A percentile compares a stretch with the other conserved stretches of the same genome.
These are phyloP conservation scores for Ecliptopera silaceata DNA, from an alignment of 2,888 invertebrate species.

Conservation along the genomic window DNA sequence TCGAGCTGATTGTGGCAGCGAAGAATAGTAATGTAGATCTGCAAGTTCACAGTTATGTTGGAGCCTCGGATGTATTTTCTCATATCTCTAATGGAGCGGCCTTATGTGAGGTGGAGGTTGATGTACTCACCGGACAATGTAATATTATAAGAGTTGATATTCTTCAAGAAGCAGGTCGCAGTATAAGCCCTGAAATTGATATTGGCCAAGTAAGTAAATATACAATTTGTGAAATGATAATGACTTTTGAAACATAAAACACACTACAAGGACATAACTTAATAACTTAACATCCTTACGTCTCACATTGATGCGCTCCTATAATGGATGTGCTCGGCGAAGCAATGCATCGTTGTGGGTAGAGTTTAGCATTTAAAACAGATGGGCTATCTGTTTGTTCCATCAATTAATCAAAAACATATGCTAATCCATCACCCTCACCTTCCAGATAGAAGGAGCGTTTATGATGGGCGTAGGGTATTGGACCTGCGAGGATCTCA, in stretches of 20 bases:
- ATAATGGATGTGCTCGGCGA: no score
- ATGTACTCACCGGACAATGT: slow-evolving; percentile 87
- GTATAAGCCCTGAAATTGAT: slow-evolving; percentile 85
- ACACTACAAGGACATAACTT: no score
- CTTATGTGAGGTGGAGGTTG: slow-evolving; percentile 86
- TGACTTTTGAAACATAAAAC: no score
- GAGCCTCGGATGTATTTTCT: slow-evolving; percentile 39
- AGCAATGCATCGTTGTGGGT: no score
- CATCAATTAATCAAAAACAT: no score
- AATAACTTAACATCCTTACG: no score
- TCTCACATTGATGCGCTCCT: no score
- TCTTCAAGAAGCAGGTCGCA: slow-evolving; percentile 85
- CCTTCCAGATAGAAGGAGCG: slow-evolving; percentile 85
- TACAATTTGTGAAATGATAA: no score
- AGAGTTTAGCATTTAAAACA: no score
- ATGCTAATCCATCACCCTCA: slow-evolving; percentile 23
- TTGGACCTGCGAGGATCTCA: slow-evolving; percentile 87
- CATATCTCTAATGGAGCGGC: slow-evolving; percentile 78
- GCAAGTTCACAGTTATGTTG: slow-evolving; percentile 50
- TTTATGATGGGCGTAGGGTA: slow-evolving; percentile 90
- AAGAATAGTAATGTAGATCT: slow-evolving; percentile 52
- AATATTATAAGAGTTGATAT: slow-evolving; percentile 84
- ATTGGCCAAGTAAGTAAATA: slow-evolving; percentile 84
- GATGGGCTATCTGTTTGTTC: no score
- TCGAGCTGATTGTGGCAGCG: slow-evolving; percentile 73